These are phyloP conservation scores for Pimephales promelas DNA, from an alignment of 2,113 vertebrate species.

Conservation along the genomic window DNA sequence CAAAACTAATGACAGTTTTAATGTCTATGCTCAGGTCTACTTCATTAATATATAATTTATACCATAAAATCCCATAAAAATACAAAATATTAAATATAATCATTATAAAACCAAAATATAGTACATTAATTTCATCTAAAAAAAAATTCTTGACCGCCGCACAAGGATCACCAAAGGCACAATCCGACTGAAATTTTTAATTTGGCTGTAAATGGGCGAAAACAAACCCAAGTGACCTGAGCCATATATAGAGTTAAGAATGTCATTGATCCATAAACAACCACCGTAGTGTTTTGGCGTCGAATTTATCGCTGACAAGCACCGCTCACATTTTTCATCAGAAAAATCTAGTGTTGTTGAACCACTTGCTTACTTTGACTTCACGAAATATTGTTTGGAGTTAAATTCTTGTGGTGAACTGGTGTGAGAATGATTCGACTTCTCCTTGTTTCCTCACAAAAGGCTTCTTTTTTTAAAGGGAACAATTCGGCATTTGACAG, in stretches of 20 bases:
- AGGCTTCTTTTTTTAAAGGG: slow-evolving; percentile 39
- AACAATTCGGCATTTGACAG: slow-evolving; percentile 43
- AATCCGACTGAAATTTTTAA: too few species aligned
- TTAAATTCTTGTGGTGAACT: slow-evolving; percentile 7
- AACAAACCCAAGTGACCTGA: not conserved
- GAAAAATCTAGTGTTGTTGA: not conserved
- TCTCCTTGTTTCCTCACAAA: slow-evolving; percentile 42
- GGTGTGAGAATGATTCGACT: not conserved
- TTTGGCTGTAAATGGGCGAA: not conserved
- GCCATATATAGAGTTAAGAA: not conserved
- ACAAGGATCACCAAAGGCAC: too few species aligned
- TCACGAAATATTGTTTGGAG: not conserved
- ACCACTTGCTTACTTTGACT: not conserved
- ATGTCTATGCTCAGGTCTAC: too few species aligned
- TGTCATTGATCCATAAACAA: not conserved
- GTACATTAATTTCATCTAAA: too few species aligned
- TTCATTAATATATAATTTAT: too few species aligned
- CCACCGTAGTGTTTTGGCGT: not conserved
- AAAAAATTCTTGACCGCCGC: too few species aligned
- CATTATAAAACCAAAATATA: too few species aligned
- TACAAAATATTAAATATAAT: too few species aligned
- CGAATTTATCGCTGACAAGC: not conserved
- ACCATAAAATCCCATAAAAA: too few species aligned
- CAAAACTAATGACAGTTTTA: too few species aligned
- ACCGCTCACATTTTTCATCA: not conserved